A percentile compares a stretch with the other conserved stretches of the same genome.
phyloP scores from a whole-genome alignment of 2,888 invertebrate genomes.

The Operophtera brumata region DNA sequence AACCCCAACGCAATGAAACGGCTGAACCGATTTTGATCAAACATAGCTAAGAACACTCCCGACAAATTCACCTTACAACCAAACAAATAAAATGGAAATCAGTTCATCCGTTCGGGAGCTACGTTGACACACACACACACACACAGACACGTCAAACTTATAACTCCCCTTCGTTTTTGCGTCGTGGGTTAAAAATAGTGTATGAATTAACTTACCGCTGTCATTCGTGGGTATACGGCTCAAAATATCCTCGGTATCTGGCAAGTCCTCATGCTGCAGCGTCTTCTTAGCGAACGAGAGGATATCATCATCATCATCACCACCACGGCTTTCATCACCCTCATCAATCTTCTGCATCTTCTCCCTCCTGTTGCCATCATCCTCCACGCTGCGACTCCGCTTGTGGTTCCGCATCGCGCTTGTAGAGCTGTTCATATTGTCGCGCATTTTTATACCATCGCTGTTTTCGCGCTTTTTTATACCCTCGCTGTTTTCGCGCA shows the following conservation, averaged over 20 bases:
- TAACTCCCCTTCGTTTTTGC: no score
- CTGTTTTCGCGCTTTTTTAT: conserved; percentile 50
- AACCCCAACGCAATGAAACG: no score
- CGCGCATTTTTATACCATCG: conserved; percentile 1
- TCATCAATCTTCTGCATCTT: conserved; percentile 69
- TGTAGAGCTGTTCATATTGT: background rate
- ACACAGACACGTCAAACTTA: no score
- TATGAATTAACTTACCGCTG: conserved; percentile 50
- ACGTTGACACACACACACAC: no score
- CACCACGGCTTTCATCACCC: conserved; percentile 39
- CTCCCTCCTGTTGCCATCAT: conserved; percentile 47
- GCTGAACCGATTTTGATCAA: no score
- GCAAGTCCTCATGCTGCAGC: conserved; percentile 58
- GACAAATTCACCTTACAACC: no score
- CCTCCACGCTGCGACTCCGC: conserved; percentile 59
- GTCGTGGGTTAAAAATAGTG: no score
- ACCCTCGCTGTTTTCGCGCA: no score
- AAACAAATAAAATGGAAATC: no score
- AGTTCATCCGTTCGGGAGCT: no score
- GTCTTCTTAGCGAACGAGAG: conserved; percentile 72
- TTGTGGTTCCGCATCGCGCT: conserved; percentile 45
- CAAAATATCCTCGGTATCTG: conserved; percentile 68
- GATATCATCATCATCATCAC: conserved; percentile 60
- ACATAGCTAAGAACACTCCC: no score
- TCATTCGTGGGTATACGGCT: conserved; percentile 47